These are phyloP conservation scores for Hyposoter dolosus DNA, from an alignment of 2,888 invertebrate genomes.

Conservation along the genomic window DNA sequence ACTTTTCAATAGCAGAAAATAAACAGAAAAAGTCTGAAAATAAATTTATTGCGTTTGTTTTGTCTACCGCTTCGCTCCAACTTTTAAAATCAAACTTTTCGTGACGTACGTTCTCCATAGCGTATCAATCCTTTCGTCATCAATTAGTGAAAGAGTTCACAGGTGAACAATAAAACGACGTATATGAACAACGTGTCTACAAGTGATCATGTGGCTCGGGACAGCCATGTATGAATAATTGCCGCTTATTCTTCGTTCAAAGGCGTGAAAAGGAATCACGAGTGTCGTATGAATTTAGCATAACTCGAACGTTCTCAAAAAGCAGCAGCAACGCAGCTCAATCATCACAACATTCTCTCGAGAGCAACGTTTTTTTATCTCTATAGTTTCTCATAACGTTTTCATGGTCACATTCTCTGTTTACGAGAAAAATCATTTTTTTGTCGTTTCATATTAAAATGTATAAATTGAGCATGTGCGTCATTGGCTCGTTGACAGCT, in stretches of 20 bases:
- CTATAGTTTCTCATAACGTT: not conserved
- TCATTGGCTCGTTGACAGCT: constrained; percentile 9
- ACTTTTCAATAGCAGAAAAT: not conserved
- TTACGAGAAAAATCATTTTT: not conserved
- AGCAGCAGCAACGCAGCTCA: constrained; percentile 64
- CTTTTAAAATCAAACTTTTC: not conserved
- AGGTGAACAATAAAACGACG: constrained; percentile 2
- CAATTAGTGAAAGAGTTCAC: not conserved
- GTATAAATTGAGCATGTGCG: constrained; percentile 7
- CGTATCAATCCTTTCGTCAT: not conserved
- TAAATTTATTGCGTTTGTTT: not conserved
- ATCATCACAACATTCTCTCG: constrained; percentile 15
- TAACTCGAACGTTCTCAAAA: constrained; percentile 7
- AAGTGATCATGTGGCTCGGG: not conserved
- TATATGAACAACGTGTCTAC: not conserved
- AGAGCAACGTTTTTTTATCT: not conserved
- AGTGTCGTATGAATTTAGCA: constrained; percentile 46
- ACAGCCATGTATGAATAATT: constrained; percentile 16
- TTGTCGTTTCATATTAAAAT: not conserved
- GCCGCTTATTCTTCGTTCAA: constrained; percentile 32
- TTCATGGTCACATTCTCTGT: not conserved
- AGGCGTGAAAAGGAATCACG: constrained; percentile 60
- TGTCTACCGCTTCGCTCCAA: not conserved
- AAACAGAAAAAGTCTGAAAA: not conserved
- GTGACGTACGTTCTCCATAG: not conserved